Conservation (phyloP, 2,888 invertebrate genomes). For the Chirona hameri region DNA sequence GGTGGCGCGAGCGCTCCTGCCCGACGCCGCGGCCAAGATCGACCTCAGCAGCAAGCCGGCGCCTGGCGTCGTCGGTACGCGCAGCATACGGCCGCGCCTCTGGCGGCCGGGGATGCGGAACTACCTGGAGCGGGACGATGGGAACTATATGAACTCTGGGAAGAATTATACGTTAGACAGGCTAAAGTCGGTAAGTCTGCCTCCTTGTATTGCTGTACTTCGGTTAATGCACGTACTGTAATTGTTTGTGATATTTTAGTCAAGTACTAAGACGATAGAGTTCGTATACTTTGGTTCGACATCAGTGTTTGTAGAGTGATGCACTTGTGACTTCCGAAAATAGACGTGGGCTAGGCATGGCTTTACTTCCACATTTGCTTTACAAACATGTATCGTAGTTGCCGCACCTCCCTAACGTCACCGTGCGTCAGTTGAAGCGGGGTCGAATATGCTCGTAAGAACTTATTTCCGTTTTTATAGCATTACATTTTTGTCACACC, state of each 20-base stretch:
- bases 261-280: too few relatives aligned
- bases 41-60: conserved; percentile 33
- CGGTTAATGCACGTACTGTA: too few relatives aligned
- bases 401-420: too few relatives aligned
- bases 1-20: background rate
- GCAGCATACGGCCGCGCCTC: conserved; percentile 23
- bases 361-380: too few relatives aligned
- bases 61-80: conserved; percentile 5
- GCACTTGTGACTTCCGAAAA: background rate
- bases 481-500: too few relatives aligned
- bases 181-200: background rate
- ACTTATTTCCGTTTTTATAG: too few relatives aligned
- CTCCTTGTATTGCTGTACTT: background rate
- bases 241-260: too few relatives aligned
- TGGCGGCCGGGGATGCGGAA: conserved; percentile 34
- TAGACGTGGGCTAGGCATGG: too few relatives aligned
- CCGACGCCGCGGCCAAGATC: conserved; percentile 30
- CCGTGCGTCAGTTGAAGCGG: too few relatives aligned
- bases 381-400: too few relatives aligned
- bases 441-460: too few relatives aligned
- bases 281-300: background rate
- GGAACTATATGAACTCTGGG: conserved; percentile 52
- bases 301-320: too few relatives aligned
- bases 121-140: conserved; percentile 35
- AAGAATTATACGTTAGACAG: conserved; percentile 33